These are phyloP conservation scores for Drosophila melanica DNA, from an alignment of 1,140 invertebrate genomes.

Conservation along the genomic window DNA sequence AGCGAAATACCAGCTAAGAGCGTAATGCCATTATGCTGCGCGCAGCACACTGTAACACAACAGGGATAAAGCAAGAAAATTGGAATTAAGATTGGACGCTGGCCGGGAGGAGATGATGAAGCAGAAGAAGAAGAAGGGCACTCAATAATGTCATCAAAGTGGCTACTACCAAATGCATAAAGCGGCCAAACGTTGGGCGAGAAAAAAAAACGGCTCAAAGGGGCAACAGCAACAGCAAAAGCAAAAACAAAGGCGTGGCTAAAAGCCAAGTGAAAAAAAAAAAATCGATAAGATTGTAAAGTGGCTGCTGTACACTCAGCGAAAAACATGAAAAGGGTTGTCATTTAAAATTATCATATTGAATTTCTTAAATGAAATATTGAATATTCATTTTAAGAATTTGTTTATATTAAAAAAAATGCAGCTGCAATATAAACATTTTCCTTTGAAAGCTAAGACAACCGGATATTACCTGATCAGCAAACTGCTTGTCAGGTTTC, in stretches of 20 bases:
- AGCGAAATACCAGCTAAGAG: constrained; percentile 37
- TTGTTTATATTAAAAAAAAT: no score
- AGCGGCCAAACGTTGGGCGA: constrained; percentile 49
- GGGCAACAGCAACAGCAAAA: constrained; percentile 27
- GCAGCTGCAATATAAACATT: no score
- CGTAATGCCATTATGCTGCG: constrained; percentile 41
- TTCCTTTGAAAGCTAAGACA: no score
- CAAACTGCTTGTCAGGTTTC: no score
- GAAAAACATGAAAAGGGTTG: no score
- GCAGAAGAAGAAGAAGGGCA: constrained; percentile 12
- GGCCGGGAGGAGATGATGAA: no score
- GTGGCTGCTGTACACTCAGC: constrained; percentile 43
- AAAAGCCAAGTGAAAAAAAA: constrained; percentile 60
- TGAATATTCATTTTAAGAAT: no score
- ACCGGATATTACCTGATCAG: no score
- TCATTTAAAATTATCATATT: no score
- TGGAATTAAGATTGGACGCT: neutral
- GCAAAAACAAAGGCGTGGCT: constrained; percentile 19
- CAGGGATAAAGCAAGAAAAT: constrained; percentile 22
- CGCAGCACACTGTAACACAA: constrained; percentile 18
- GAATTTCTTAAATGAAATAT: no score
- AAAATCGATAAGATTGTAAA: constrained; percentile 76
- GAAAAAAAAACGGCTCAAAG: constrained; percentile 52
- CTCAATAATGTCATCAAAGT: constrained; percentile 79
- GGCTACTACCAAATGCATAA: constrained; percentile 75